phyloP scores from a whole-genome alignment of 2,888 invertebrate genomes.

The Watsonalla cultraria region DNA sequence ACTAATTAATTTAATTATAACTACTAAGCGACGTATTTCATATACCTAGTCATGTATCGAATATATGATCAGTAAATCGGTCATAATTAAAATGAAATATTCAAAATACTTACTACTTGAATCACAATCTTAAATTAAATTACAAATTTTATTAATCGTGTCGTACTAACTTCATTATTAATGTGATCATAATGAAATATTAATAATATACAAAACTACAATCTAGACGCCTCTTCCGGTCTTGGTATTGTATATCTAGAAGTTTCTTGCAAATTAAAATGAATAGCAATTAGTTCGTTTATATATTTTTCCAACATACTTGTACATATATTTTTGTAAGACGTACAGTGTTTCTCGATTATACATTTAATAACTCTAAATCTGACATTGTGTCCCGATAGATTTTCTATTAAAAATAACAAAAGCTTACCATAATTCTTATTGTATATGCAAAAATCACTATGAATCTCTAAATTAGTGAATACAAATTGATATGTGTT shows the following conservation, averaged over 20 bases:
- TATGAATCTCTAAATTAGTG: background rate
- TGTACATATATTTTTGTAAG: constrained; percentile 1
- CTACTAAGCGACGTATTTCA: too few species aligned
- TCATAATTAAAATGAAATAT: too few species aligned
- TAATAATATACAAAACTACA: too few species aligned
- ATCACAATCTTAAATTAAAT: too few species aligned
- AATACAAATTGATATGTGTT: constrained; percentile 1
- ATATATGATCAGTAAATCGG: too few species aligned
- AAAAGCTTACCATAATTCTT: constrained; percentile 3
- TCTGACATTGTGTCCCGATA: background rate
- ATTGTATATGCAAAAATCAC: constrained; percentile 2
- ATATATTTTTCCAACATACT: background rate
- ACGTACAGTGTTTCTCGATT: constrained; percentile 1
- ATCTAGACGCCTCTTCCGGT: constrained; percentile 3
- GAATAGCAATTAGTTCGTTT: background rate
- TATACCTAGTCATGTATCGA: too few species aligned
- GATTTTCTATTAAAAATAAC: background rate
- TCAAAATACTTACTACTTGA: too few species aligned
- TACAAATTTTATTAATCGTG: too few species aligned
- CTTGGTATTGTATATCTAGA: constrained; percentile 8
- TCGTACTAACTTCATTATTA: too few species aligned
- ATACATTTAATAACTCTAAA: background rate
- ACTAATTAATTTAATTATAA: too few species aligned
- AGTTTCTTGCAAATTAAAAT: background rate
- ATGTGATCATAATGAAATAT: too few species aligned